Base-by-base conservation (phyloP, 2,888 invertebrate species). In the Penaeus monodon region DNA sequence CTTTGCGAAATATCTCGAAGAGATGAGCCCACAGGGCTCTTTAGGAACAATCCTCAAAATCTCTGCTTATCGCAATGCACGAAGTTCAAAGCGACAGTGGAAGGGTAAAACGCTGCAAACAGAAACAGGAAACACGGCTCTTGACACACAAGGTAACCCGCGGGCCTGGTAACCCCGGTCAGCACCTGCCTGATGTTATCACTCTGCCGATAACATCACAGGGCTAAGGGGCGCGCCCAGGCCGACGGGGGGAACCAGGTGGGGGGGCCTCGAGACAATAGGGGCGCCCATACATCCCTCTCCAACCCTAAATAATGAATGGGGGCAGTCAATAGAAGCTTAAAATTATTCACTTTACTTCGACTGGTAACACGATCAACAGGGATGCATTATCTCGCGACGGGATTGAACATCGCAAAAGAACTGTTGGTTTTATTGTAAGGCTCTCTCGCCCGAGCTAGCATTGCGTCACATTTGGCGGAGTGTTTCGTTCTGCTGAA, bases 161-260 rank as follows among this genome's bases (percentile, higher is more conserved):
- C 49, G 63, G 80, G 38, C 64, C 79, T 85, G 85, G 85, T 85
- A 85, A 57, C 85, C 33, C 70, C 80, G 85, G 85, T 73, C 79
- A 85, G 85, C 85, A 85, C 85, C 85, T 85, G 85, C 80, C 70
- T 65, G 85, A 85, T 85, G 85, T 85, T 85, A 85, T 85, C 85
- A 70, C 85, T 33, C 63, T 38, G n/a, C 63, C 68, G 85, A 85
- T 85, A 85, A 63, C 85, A 85, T 85, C 85, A 80, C 64, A 74
- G 85, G 70, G 33, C 70, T 44, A 73, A 80, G 85, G 85, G 85
- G 79, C 79, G 80, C 79, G 77, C 77, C 80, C 85, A 85, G 85
- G 79, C 38, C 79, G 57, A n/a, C 80, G 29, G 49, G 65, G 49
- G 68, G 78, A 78, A 68, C 27, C 44, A 27, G 38, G 49, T n/a